These are phyloP conservation scores for Fringilla coelebs DNA, from an alignment of 2,797 vertebrate species.

Conservation along the genomic window DNA sequence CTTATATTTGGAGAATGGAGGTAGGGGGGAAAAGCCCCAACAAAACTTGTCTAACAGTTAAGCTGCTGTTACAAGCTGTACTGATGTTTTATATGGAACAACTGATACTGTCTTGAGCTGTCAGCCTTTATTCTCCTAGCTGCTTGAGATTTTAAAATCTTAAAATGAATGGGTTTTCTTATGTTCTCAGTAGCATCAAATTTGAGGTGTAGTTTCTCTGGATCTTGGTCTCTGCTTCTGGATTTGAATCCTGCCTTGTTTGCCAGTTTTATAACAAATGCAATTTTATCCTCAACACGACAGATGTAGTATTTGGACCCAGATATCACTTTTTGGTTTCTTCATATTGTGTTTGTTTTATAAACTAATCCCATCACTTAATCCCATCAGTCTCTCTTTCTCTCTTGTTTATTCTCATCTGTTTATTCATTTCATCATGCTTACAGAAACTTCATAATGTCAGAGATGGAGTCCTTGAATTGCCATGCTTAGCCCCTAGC, in stretches of 20 bases:
- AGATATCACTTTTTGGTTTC: background rate
- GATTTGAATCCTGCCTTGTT: background rate
- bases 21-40: background rate
- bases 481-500: background rate
- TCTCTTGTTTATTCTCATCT: background rate
- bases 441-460: background rate
- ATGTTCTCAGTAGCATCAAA: background rate
- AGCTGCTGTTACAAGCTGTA: background rate
- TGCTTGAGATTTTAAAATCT: background rate
- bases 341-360: background rate
- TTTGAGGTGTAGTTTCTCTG: background rate
- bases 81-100: background rate
- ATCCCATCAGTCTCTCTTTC: background rate
- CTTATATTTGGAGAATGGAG: background rate
- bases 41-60: background rate
- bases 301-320: background rate
- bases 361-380: background rate
- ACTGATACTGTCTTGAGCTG: background rate
- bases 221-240: background rate
- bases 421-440: background rate
- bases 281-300: background rate
- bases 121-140: rapidly evolving
- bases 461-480: background rate
- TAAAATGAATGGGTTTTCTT: background rate
- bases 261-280: background rate